phyloP scores from a whole-genome alignment of 1,140 invertebrate genomes.

The Lepeophtheirus salmonis region DNA sequence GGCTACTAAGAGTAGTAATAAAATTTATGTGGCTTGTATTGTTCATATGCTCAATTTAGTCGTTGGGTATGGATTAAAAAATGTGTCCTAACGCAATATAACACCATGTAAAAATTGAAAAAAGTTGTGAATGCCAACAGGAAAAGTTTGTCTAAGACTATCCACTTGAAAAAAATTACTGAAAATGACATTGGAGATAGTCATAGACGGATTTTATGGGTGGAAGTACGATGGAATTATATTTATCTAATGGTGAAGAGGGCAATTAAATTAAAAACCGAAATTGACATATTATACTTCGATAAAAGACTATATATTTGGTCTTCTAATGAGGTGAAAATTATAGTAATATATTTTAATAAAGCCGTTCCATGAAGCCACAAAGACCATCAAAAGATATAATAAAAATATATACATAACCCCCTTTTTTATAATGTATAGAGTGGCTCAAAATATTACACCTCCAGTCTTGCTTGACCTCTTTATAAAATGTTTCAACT shows the following conservation, averaged over 20 bases:
- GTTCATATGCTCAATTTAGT: not conserved
- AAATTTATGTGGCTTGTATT: not conserved
- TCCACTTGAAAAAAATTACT: not conserved
- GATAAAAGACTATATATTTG: not conserved
- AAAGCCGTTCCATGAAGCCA: not conserved
- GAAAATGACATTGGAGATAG: not conserved
- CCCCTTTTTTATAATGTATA: too few relatives aligned
- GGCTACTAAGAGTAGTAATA: not conserved
- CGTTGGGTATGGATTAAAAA: not conserved
- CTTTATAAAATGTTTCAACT: too few relatives aligned
- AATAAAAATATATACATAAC: too few relatives aligned
- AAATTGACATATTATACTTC: not conserved
- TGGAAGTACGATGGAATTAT: not conserved
- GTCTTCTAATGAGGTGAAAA: not conserved
- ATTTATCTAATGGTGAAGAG: not conserved
- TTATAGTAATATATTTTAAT: not conserved
- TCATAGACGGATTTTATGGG: not conserved
- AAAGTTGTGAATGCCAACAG: not conserved
- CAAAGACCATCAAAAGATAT: too few relatives aligned
- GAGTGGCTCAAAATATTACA: too few relatives aligned
- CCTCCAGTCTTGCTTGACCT: too few relatives aligned
- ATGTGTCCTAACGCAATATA: not conserved
- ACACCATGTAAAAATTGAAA: not conserved
- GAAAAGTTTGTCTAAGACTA: not conserved
- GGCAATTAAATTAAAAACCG: not conserved